Evolutionary conservation across 2,797 vertebrate species (phyloP).

Genomic region (Peromyscus aztecus): DNA sequence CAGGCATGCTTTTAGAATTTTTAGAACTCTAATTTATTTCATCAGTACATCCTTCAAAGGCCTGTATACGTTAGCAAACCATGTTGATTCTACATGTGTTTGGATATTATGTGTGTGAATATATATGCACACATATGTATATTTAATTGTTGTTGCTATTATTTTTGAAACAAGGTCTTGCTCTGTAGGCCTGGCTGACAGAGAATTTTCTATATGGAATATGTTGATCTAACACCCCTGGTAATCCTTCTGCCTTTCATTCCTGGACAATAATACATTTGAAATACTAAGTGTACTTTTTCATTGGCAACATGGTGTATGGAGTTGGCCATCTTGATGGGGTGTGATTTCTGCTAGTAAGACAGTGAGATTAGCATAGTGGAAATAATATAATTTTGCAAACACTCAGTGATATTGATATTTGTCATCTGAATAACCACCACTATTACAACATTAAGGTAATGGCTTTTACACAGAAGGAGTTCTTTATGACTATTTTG

Average conservation of each 20-base stretch:
- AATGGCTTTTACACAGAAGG: conserved; percentile 1
- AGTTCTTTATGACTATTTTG: conserved; percentile 11
- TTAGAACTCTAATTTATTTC: background rate
- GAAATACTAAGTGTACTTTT: background rate
- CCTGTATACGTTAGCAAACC: background rate
- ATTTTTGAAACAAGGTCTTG: background rate
- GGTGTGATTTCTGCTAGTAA: background rate
- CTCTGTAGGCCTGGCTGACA: background rate
- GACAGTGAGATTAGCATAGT: background rate
- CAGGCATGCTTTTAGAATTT: background rate
- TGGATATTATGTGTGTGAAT: background rate
- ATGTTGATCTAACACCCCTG: background rate
- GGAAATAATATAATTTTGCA: background rate
- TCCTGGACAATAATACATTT: background rate
- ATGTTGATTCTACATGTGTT: background rate
- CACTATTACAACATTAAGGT: background rate
- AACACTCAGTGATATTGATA: background rate
- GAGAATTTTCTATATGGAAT: background rate
- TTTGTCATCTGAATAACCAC: background rate
- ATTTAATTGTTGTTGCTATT: background rate
- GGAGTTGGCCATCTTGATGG: background rate
- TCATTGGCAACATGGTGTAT: background rate
- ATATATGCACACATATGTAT: background rate
- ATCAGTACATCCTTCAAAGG: background rate
- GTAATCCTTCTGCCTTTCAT: background rate